Evolutionary conservation across 2,888 invertebrate genomes (phyloP), one percentile per base, ranked within the genome.

Genomic region (Tiphia femorata): DNA sequence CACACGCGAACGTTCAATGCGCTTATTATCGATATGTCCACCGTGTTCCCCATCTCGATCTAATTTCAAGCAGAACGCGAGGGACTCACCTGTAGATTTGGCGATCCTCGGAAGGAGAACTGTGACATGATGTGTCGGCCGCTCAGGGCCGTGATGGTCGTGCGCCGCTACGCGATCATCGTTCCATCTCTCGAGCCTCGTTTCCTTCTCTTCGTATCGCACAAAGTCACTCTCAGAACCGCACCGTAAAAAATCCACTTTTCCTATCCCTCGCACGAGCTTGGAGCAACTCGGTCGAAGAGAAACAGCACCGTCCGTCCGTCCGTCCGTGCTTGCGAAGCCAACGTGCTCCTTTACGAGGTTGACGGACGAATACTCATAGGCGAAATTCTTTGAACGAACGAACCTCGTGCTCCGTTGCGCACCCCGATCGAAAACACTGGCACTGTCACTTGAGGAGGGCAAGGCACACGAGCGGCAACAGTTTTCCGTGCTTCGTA

Each of bases 21-120:
- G n/a, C n/a, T n/a, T n/a, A n/a, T n/a, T n/a, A n/a, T n/a, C n/a
- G n/a, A n/a, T n/a, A n/a, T n/a, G n/a, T n/a, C n/a, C n/a, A n/a
- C n/a, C n/a, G n/a, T n/a, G n/a, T n/a, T n/a, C n/a, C n/a, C n/a
- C n/a, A n/a, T n/a, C n/a, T n/a, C n/a, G n/a, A n/a, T 33, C 14
- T n/a, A 29, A 8, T 30, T 3, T 27, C 33, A 16, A 38, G 17
- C 8, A 33, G 33, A 6, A 25, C 35, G 21, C 17, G 33, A n/a
- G 7, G 23, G 46, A 35, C 84, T 78, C 84, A 89, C 88, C 88
- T 88, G 88, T 84, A 87, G 87, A 85, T 85, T 88, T 84, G 88
- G 88, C 80, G 88, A 88, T 86, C 87, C 86, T 85, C 88, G 85
- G 84, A 88, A 87, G 82, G 88, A 87, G 87, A 88, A 88, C 87